Evolutionary conservation across 2,888 invertebrate genomes (phyloP), one percentile per base, ranked within the genome.

Genomic region (Cephus runcator): DNA sequence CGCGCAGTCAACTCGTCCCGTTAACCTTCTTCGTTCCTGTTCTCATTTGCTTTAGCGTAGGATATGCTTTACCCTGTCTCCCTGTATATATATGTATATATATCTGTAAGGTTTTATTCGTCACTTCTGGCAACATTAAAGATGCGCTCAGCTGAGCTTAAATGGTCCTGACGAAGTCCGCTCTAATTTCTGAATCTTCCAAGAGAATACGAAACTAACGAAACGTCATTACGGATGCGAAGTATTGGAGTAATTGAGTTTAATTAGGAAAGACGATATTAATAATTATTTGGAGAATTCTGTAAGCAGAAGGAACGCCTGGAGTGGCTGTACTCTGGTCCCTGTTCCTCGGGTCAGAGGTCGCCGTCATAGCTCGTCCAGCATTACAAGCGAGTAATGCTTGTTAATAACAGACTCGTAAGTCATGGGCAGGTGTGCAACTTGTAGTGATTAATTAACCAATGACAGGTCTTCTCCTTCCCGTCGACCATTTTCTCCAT

Each of bases 381-480:
- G 12, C 31, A 11, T 30, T 35, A 74, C 74, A 15, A 3, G 34
- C 81, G 80, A 85, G 83, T 85, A 85, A 88, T 87, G 83, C 82
- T 82, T 81, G 84, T 86, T 88, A 87, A 88, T 88, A 86, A 87
- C 80, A 84, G 85, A 78, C 80, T 82, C 81, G 80, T 82, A 82
- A 84, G 80, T 77, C 81, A 77, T 79, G 77, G 83, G 85, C 88
- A 87, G 88, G 86, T 88, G 85, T 78, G 79, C 83, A 79, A 83
- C 79, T 83, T 78, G 79, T 79, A 73, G 81, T 85, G 87, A 88
- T 88, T 88, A 87, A 88, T 88, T 87, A 88, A 83, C 84, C 83
- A 86, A 87, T 85, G 86, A 85, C 86, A 82, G 85, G 81, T 76
- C 83, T 82, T 81, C 83, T 36, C n/a, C 6, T 56, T 9, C 9